A percentile compares a stretch with the other conserved stretches of the same genome.
Evolutionary conservation across 2,797 vertebrate species (phyloP).

Genomic region (Thamnophis elegans): DNA sequence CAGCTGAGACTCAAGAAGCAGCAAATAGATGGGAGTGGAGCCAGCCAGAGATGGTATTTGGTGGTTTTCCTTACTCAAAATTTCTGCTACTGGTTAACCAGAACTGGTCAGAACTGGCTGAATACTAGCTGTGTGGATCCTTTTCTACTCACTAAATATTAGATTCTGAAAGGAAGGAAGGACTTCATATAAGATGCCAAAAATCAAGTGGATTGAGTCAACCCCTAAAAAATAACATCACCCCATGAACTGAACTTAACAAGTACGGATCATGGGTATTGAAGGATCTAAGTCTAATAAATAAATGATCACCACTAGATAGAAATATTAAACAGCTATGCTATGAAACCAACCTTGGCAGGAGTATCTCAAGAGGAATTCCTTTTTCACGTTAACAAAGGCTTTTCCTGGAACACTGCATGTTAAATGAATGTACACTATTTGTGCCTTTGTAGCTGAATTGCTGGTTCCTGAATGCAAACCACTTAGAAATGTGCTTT

Average conservation of each 20-base stretch:
- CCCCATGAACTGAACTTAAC: constrained; percentile 58
- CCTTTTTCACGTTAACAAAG: constrained; percentile 67
- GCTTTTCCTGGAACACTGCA: constrained; percentile 61
- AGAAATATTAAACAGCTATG: constrained; percentile 73
- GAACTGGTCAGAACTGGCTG: too few species aligned
- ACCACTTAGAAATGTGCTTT: constrained; percentile 66
- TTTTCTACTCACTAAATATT: neutral
- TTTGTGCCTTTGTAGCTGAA: constrained; percentile 69
- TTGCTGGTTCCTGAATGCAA: constrained; percentile 64
- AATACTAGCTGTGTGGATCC: neutral
- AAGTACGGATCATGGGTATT: constrained; percentile 66
- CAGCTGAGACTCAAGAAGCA: too few species aligned
- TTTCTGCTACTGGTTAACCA: too few species aligned
- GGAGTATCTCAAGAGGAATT: constrained; percentile 70
- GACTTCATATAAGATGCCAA: constrained; percentile 24
- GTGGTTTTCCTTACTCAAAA: too few species aligned
- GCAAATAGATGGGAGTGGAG: too few species aligned
- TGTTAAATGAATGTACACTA: constrained; percentile 43
- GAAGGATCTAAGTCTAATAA: constrained; percentile 69
- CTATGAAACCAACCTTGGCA: constrained; percentile 74
- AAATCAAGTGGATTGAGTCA: constrained; percentile 59
- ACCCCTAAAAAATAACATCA: constrained; percentile 62
- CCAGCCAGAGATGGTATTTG: too few species aligned
- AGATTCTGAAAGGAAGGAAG: neutral
- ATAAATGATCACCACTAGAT: constrained; percentile 77